These are phyloP conservation scores for Melanotaenia nigrans DNA, from an alignment of 2,797 vertebrate species.

Conservation along the genomic window DNA sequence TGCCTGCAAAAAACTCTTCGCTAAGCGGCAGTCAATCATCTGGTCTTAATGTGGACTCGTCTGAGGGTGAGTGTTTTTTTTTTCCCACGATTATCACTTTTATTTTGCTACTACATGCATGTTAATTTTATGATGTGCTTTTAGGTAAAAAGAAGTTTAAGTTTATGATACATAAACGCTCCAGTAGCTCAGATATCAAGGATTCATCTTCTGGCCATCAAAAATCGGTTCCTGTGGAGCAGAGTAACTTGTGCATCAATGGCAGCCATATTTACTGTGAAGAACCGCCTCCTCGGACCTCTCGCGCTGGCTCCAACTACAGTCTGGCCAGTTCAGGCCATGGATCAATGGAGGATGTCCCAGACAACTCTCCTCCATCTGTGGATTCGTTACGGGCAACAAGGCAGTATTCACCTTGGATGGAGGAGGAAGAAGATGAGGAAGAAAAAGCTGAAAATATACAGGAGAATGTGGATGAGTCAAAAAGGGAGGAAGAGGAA, in stretches of 20 bases:
- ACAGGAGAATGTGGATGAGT: constrained; percentile 23
- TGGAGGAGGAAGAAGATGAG: constrained; percentile 53
- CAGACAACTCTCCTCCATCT: constrained; percentile 68
- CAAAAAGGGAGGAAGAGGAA: constrained; percentile 36
- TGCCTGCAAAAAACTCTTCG: constrained; percentile 75
- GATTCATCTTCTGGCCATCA: constrained; percentile 64
- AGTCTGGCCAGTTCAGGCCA: constrained; percentile 83
- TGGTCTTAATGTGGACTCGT: constrained; percentile 77
- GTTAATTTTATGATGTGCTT: constrained; percentile 11
- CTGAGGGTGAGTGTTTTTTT: constrained; percentile 72
- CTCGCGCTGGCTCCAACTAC: constrained; percentile 81
- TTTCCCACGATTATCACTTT: background rate
- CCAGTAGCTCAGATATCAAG: constrained; percentile 84
- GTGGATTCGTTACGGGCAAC: constrained; percentile 79
- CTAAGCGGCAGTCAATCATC: constrained; percentile 79
- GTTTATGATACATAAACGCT: constrained; percentile 87
- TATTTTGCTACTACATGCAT: background rate
- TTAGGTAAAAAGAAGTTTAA: constrained; percentile 85
- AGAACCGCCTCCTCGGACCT: constrained; percentile 72
- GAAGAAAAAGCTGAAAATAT: constrained; percentile 19
- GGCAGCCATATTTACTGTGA: constrained; percentile 91
- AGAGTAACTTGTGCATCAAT: constrained; percentile 91
- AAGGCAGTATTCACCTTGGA: constrained; percentile 75
- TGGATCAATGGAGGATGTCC: constrained; percentile 82
- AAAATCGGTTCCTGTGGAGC: constrained; percentile 65